These are phyloP conservation scores for Silurus aristotelis DNA, from an alignment of 2,797 vertebrate species.

Conservation along the genomic window DNA sequence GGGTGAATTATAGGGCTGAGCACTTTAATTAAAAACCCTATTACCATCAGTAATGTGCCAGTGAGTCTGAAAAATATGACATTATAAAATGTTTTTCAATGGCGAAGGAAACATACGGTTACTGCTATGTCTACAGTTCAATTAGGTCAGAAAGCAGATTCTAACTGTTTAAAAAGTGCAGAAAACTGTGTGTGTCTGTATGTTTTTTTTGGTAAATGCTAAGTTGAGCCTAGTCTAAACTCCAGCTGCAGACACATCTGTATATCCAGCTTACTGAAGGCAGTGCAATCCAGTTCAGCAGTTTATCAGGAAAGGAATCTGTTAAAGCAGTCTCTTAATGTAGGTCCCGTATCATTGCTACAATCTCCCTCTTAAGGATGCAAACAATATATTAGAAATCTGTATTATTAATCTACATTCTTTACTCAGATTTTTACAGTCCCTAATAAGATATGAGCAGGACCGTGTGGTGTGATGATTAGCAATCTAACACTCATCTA, in stretches of 20 bases:
- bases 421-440: not conserved
- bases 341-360: not conserved
- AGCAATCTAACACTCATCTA: slow-evolving; percentile 9
- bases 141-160: slow-evolving; percentile 44
- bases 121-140: slow-evolving; percentile 34
- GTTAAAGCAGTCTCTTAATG: not conserved
- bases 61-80: not conserved
- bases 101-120: not conserved
- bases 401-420: not conserved
- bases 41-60: not conserved
- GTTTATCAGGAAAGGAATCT: slow-evolving; percentile 17
- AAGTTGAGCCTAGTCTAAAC: slow-evolving; percentile 52
- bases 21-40: slow-evolving; percentile 25
- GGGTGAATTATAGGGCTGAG: not conserved
- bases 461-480: not conserved
- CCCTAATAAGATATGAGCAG: not conserved
- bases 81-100: not conserved
- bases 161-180: slow-evolving; percentile 41
- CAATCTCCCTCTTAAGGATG: not conserved
- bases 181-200: slow-evolving; percentile 36
- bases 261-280: slow-evolving; percentile 33
- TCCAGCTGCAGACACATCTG: slow-evolving; percentile 32
- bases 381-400: not conserved
- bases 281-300: not conserved
- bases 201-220: slow-evolving; percentile 46